These are phyloP conservation scores for Heliconius ethilla DNA, from an alignment of 2,888 invertebrate genomes.

Conservation along the genomic window DNA sequence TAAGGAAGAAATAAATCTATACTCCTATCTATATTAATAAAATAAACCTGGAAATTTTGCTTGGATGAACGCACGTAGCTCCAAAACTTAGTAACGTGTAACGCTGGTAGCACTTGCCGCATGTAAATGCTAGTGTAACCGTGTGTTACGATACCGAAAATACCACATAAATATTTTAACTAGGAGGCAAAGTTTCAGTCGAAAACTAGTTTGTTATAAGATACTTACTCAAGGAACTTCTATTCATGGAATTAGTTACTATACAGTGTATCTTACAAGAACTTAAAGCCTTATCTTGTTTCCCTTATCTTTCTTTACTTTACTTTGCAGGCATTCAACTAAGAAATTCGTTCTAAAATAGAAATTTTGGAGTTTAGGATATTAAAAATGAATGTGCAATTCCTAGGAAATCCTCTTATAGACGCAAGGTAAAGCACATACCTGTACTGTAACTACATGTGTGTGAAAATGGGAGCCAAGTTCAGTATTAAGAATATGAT, in stretches of 20 bases:
- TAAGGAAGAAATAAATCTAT: not conserved
- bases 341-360: not conserved
- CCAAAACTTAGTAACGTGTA: no score
- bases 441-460: not conserved
- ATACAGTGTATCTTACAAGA: not conserved
- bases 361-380: not conserved
- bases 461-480: not conserved
- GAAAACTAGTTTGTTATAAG: not conserved
- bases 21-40: no score
- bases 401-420: not conserved
- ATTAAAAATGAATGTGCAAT: slow-evolving; percentile 16
- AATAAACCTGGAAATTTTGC: no score
- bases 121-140: no score
- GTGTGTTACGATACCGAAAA: no score
- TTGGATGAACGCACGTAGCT: no score
- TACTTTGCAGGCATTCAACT: not conserved
- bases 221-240: not conserved
- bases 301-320: not conserved
- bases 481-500: not conserved
- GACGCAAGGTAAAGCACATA: not conserved
- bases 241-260: not conserved
- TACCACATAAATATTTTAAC: no score
- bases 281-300: slow-evolving; percentile 8
- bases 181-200: not conserved
- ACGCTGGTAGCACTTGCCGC: no score